A percentile compares a stretch with the other conserved stretches of the same genome.
These are phyloP conservation scores for Sylvia atricapilla DNA, from an alignment of 2,113 vertebrate genomes.

Conservation along the genomic window DNA sequence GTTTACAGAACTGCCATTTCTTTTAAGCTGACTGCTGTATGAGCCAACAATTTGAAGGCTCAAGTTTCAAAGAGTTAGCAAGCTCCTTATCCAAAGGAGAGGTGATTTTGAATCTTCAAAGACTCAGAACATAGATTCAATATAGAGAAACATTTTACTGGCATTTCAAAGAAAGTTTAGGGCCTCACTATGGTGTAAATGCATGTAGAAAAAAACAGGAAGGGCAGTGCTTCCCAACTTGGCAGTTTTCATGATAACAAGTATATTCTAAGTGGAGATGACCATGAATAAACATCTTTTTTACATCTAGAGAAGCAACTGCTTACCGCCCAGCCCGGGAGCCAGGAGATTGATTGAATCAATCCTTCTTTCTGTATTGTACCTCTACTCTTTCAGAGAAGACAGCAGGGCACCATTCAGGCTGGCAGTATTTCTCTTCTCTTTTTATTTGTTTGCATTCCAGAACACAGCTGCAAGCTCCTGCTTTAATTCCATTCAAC, in stretches of 20 bases:
- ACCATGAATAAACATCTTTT: neutral
- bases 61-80: neutral
- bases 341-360: neutral
- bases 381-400: neutral
- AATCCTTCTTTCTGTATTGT: neutral
- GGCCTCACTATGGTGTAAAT: neutral
- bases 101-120: neutral
- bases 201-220: neutral
- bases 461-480: neutral
- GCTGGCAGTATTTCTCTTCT: neutral
- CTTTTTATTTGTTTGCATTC: neutral
- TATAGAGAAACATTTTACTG: neutral
- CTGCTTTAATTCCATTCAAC: neutral
- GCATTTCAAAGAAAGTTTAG: neutral
- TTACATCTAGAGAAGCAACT: neutral
- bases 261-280: neutral
- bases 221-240: neutral
- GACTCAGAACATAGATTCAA: neutral
- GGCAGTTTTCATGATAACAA: neutral
- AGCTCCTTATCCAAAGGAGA: neutral
- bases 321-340: fast-evolving
- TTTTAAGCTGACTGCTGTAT: neutral
- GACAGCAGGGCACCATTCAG: neutral
- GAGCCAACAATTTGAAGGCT: neutral
- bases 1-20: neutral